Conservation (phyloP, 2,888 invertebrate genomes). For the Microctonus aethiopoides region DNA sequence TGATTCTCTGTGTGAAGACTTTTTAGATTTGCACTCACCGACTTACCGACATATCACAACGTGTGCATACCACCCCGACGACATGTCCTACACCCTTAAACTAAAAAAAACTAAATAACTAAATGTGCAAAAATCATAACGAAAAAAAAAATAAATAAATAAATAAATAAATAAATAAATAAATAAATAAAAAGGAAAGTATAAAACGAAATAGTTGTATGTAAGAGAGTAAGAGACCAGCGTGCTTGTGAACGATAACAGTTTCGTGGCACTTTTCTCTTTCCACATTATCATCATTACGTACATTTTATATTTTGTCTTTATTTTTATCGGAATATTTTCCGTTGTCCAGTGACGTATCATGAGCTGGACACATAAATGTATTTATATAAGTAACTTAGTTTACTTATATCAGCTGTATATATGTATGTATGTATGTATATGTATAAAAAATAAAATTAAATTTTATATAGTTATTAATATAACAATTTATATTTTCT, state of each 20-base stretch:
- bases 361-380: background rate
- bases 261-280: conserved; percentile 28
- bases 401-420: background rate
- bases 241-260: conserved; percentile 47
- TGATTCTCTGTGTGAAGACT: background rate
- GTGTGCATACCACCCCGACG: background rate
- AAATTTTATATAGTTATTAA: background rate
- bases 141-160: conserved; percentile 19
- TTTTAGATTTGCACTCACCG: background rate
- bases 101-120: background rate
- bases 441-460: background rate
- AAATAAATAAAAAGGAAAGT: conserved; percentile 18
- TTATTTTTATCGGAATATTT: background rate
- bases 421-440: background rate
- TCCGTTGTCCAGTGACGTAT: background rate
- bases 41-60: background rate
- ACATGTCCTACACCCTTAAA: background rate
- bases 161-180: conserved; percentile 23
- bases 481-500: background rate
- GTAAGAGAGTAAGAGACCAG: conserved; percentile 29
- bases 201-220: conserved; percentile 25
- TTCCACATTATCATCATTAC: conserved; percentile 9
- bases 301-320: background rate
- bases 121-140: background rate
- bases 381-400: background rate